Conservation (phyloP, 53 echinoderm and acorn worm species). For the Temnopleurus reevesii region DNA sequence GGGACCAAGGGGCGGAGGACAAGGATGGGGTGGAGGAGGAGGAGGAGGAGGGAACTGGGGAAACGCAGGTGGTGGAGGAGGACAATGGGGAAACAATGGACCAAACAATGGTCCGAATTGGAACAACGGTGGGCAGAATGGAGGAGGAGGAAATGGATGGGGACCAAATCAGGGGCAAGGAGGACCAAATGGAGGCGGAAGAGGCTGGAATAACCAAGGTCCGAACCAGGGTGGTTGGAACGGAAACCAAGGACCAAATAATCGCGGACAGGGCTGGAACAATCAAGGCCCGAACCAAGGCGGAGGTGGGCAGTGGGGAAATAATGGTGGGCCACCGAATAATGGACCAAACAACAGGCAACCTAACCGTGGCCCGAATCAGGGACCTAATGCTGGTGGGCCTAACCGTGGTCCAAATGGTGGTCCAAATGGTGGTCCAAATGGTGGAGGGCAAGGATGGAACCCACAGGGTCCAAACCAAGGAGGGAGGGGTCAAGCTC, state of each 20-base stretch:
- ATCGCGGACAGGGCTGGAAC: neutral
- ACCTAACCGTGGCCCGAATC: neutral
- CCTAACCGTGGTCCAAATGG: neutral
- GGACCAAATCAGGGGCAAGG: neutral
- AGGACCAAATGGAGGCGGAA: neutral
- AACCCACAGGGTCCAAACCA: neutral
- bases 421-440: neutral
- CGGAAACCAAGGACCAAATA: neutral
- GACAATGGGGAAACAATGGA: neutral
- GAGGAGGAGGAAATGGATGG: neutral
- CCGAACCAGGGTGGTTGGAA: conserved; percentile 7
- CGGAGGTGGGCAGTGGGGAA: neutral
- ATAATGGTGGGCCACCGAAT: neutral
- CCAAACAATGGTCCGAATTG: neutral
- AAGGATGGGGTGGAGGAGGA: neutral
- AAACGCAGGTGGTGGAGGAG: conserved; percentile 6
- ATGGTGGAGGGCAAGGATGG: neutral
- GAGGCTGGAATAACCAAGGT: conserved; percentile 24
- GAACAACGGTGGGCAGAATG: neutral
- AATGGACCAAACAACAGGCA: too few relatives aligned
- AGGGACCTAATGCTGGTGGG: neutral
- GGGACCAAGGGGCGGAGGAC: neutral
- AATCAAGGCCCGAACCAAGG: conserved; percentile 30
- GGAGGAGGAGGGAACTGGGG: neutral
- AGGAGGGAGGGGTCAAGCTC: neutral